phyloP scores from a whole-genome alignment of 2,797 vertebrate species.

The Petrocephalus schoutedeni region DNA sequence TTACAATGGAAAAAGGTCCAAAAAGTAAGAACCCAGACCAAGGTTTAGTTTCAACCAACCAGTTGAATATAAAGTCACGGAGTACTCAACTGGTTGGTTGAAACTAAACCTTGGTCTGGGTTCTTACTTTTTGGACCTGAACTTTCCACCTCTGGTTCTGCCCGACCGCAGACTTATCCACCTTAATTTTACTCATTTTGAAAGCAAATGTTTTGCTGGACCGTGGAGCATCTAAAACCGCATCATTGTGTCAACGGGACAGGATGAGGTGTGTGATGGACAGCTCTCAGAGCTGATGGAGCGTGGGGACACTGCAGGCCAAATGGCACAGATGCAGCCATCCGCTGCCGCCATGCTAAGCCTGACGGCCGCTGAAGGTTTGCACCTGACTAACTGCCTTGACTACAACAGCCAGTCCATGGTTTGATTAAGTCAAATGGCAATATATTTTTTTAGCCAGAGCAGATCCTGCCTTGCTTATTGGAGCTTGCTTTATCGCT shows the following conservation, averaged over 20 bases:
- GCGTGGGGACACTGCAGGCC: neutral
- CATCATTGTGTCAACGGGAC: neutral
- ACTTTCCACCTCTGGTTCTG: neutral
- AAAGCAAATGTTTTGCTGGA: neutral
- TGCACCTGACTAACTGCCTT: neutral
- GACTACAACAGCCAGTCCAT: neutral
- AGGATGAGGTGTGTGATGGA: too few species aligned
- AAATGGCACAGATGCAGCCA: neutral
- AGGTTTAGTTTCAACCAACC: too few species aligned
- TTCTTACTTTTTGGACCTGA: too few species aligned
- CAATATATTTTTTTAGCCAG: neutral
- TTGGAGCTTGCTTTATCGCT: neutral
- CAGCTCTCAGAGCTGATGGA: neutral
- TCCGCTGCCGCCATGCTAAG: neutral
- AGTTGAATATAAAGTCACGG: too few species aligned
- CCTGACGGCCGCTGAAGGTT: neutral
- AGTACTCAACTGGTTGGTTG: too few species aligned
- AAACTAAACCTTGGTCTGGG: too few species aligned
- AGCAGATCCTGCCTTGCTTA: neutral
- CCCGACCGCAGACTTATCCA: neutral
- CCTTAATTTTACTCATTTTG: neutral
- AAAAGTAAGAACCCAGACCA: too few species aligned
- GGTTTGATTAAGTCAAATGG: neutral
- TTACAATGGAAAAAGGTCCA: too few species aligned
- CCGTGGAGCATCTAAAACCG: neutral